Evolutionary conservation across 2,113 vertebrate species (phyloP).

Genomic region (Calidris pugnax): DNA sequence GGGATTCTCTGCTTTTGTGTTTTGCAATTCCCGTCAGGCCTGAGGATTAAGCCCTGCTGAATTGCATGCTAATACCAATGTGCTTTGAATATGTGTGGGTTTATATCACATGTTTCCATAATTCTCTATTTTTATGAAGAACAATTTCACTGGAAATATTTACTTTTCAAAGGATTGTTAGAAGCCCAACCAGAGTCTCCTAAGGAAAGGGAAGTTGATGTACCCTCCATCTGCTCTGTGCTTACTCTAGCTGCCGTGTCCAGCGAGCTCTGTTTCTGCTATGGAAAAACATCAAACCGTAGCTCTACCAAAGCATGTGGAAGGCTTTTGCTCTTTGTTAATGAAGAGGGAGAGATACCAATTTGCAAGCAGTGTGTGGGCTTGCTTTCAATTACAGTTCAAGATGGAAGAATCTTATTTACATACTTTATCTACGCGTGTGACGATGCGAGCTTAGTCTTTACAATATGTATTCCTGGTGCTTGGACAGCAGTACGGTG

Average conservation of each 20-base stretch:
- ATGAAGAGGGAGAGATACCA: background rate
- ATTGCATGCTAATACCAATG: conserved; percentile 38
- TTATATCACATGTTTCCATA: conserved; percentile 29
- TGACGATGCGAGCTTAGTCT: accelerated
- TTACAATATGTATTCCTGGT: background rate
- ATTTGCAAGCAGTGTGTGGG: accelerated
- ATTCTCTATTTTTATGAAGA: conserved; percentile 26
- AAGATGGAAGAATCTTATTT: background rate
- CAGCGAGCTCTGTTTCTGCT: background rate
- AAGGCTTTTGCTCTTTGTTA: background rate
- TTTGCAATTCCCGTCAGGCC: conserved; percentile 41
- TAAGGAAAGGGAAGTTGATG: accelerated
- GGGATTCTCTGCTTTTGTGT: conserved; percentile 59
- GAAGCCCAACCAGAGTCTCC: background rate
- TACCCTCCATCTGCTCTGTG: background rate
- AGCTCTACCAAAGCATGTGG: background rate
- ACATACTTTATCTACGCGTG: background rate
- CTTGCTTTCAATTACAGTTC: background rate
- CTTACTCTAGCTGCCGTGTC: background rate
- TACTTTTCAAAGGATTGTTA: conserved; percentile 6
- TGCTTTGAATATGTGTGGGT: conserved; percentile 30
- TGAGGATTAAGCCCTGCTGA: conserved; percentile 29
- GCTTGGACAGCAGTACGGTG: background rate
- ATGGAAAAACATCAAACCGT: background rate
- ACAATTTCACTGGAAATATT: conserved; percentile 33